phyloP scores from a whole-genome alignment of 2,797 vertebrate genomes.

The Fistularia tabacaria region DNA sequence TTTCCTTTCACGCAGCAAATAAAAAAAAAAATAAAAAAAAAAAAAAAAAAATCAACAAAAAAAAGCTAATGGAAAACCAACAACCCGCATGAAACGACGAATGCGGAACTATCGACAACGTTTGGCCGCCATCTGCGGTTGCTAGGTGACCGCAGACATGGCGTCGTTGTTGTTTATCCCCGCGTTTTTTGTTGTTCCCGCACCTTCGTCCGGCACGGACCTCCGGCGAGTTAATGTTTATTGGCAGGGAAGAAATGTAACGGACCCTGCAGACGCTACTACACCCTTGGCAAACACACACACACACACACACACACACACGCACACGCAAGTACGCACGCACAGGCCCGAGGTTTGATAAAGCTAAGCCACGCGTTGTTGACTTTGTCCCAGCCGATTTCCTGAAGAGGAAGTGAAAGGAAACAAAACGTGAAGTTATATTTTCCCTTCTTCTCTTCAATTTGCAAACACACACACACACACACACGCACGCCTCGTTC shows the following conservation, averaged over 20 bases:
- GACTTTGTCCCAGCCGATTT: slow-evolving; percentile 22
- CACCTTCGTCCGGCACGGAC: not conserved
- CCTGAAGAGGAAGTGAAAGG: not conserved
- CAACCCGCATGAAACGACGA: too few species aligned
- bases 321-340: slow-evolving; percentile 16
- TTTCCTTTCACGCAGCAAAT: too few species aligned
- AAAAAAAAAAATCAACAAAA: too few species aligned
- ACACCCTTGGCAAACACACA: slow-evolving; percentile 15
- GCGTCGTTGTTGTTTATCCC: not conserved
- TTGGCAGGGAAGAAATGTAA: slow-evolving; percentile 57
- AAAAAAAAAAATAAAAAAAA: too few species aligned
- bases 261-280: slow-evolving; percentile 42
- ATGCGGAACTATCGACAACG: too few species aligned
- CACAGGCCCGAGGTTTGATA: slow-evolving; percentile 31
- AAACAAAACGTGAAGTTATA: slow-evolving; percentile 1
- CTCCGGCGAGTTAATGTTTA: slow-evolving; percentile 53
- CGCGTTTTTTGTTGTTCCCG: not conserved
- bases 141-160: too few species aligned
- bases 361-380: slow-evolving; percentile 45
- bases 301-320: slow-evolving; percentile 8
- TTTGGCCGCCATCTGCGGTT: too few species aligned
- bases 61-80: too few species aligned
- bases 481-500: slow-evolving; percentile 31
- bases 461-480: slow-evolving; percentile 10
- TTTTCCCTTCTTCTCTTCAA: slow-evolving; percentile 4